A percentile compares a stretch with the other conserved stretches of the same genome.
phyloP scores from a whole-genome alignment of 2,888 invertebrate genomes.

The Platycnemis pennipes region DNA sequence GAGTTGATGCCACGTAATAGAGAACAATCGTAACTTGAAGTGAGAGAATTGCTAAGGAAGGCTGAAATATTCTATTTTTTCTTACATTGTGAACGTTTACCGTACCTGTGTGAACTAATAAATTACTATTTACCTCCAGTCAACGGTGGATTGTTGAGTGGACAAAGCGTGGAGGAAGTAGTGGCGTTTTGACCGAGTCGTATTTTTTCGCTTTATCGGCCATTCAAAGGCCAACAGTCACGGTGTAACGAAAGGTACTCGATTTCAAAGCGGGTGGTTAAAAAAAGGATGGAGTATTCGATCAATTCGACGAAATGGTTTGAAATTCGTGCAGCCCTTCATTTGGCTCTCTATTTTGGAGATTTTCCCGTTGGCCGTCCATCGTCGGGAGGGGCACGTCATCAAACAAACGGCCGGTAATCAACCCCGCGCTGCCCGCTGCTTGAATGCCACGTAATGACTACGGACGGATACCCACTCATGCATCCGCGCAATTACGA shows the following conservation, averaged over 20 bases:
- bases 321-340: neutral
- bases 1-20: too few relatives aligned
- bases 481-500: conserved; percentile 19
- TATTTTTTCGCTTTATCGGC: neutral
- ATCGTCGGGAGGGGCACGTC: neutral
- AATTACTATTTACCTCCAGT: too few relatives aligned
- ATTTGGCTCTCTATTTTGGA: neutral
- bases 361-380: neutral
- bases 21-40: too few relatives aligned
- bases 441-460: conserved; percentile 11
- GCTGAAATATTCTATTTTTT: too few relatives aligned
- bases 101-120: too few relatives aligned
- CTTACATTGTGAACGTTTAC: too few relatives aligned
- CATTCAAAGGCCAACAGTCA: neutral
- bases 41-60: too few relatives aligned
- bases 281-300: neutral
- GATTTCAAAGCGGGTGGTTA: neutral
- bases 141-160: too few relatives aligned
- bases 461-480: neutral
- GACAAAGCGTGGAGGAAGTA: neutral
- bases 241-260: neutral
- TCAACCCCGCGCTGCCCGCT: neutral
- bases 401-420: conserved; percentile 36
- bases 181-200: neutral
- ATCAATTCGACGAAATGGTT: neutral